These are phyloP conservation scores for Melanostigma gelatinosum DNA, from an alignment of 2,113 vertebrate genomes.

Conservation along the genomic window DNA sequence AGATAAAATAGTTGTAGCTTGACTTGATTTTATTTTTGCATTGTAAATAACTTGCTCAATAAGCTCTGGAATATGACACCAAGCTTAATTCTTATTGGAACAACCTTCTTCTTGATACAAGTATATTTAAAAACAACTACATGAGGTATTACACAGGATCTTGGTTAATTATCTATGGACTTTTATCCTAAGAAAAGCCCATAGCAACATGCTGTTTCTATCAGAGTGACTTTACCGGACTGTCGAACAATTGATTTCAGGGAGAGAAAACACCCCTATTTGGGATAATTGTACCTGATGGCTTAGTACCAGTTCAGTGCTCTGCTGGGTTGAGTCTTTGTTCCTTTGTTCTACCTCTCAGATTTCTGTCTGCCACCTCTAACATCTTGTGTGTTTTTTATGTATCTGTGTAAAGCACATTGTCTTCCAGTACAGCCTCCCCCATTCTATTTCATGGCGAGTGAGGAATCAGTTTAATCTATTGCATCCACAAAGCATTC, in stretches of 20 bases:
- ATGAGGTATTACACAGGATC: background rate
- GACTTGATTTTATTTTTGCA: constrained; percentile 1
- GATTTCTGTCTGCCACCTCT: constrained; percentile 33
- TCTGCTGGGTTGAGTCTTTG: constrained; percentile 20
- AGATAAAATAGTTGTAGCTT: background rate
- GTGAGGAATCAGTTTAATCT: constrained; percentile 3
- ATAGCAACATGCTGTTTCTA: background rate
- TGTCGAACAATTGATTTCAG: background rate
- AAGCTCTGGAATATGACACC: background rate
- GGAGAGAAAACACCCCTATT: background rate
- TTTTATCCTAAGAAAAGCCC: background rate
- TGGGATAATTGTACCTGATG: background rate
- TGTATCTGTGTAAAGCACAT: constrained; percentile 17
- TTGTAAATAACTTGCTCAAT: background rate
- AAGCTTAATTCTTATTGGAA: background rate
- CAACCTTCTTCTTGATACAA: no score
- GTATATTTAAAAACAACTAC: background rate
- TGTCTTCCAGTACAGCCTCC: background rate
- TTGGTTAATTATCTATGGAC: background rate
- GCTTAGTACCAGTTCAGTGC: constrained; percentile 14
- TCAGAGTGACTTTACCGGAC: constrained; percentile 1
- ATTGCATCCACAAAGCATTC: background rate
- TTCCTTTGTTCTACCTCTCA: constrained; percentile 15
- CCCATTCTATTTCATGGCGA: constrained; percentile 11
- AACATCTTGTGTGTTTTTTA: constrained; percentile 25